Conservation (phyloP, 2,888 invertebrate species). For the Leucozona laternaria region DNA sequence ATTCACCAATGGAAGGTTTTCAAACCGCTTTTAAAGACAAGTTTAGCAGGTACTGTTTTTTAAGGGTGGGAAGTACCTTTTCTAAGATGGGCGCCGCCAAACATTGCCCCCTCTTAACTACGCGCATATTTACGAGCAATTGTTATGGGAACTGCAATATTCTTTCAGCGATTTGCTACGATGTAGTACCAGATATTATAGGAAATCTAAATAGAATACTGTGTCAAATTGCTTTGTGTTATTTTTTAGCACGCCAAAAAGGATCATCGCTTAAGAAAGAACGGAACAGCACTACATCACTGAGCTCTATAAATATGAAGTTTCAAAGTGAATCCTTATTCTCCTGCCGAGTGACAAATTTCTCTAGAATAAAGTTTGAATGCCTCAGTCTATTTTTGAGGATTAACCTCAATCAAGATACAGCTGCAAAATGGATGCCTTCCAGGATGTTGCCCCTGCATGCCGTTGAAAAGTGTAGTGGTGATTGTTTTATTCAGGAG, state of each 20-base stretch:
- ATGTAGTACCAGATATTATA: not conserved
- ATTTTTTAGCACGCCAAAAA: not conserved
- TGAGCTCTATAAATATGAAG: slow-evolving; percentile 10
- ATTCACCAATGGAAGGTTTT: no score
- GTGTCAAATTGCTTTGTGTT: slow-evolving; percentile 44
- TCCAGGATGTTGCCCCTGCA: not conserved
- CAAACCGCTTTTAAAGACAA: no score
- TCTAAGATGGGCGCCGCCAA: no score
- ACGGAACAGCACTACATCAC: not conserved
- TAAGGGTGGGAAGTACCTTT: no score
- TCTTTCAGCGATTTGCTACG: not conserved
- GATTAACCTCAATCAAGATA: slow-evolving; percentile 64
- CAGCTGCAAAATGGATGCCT: slow-evolving; percentile 16
- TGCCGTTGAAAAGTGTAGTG: not conserved
- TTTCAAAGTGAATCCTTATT: slow-evolving; percentile 17
- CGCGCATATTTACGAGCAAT: no score
- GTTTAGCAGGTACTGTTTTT: no score
- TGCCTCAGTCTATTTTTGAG: slow-evolving; percentile 43
- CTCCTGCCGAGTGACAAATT: slow-evolving; percentile 35
- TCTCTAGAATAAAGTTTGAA: slow-evolving; percentile 3
- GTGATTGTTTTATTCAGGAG: slow-evolving; percentile 30
- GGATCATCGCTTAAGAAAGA: not conserved
- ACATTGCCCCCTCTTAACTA: no score
- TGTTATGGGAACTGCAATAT: slow-evolving; percentile 44
- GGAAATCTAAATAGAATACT: slow-evolving; percentile 17